Conservation (phyloP, 2,888 invertebrate species). For the Drosophila neonasuta region DNA sequence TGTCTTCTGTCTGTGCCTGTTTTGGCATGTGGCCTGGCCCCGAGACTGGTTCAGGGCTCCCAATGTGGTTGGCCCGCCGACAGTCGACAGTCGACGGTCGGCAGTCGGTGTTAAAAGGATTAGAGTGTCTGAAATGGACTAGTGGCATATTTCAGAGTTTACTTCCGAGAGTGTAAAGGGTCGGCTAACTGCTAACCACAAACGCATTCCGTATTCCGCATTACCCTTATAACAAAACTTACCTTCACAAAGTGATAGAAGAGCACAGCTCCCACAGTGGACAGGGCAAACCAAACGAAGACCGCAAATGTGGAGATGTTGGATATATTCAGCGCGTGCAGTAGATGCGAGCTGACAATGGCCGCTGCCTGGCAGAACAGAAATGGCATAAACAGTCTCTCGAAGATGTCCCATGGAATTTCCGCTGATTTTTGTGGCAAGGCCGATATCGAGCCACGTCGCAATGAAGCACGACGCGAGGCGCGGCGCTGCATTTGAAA, state of each 20-base stretch:
- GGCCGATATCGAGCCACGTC: slow-evolving; percentile 85
- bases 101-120: slow-evolving; percentile 63
- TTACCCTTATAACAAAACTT: slow-evolving; percentile 73
- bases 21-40: slow-evolving; percentile 30
- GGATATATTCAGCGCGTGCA: slow-evolving; percentile 89
- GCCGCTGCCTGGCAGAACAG: slow-evolving; percentile 91
- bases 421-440: slow-evolving; percentile 85
- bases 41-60: slow-evolving; percentile 2
- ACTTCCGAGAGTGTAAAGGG: slow-evolving; percentile 14
- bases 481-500: slow-evolving; percentile 77
- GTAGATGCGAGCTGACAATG: slow-evolving; percentile 87
- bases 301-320: slow-evolving; percentile 90
- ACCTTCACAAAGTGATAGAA: slow-evolving; percentile 94
- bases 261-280: slow-evolving; percentile 88
- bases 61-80: slow-evolving; percentile 38
- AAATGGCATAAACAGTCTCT: slow-evolving; percentile 89
- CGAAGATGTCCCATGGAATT: slow-evolving; percentile 87
- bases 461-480: slow-evolving; percentile 84
- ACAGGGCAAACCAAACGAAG: slow-evolving; percentile 89
- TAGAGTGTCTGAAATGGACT: slow-evolving; percentile 63
- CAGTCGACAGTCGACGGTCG: slow-evolving; percentile 20
- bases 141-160: slow-evolving; percentile 39
- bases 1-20: slow-evolving; percentile 13
- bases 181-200: slow-evolving; percentile 6
- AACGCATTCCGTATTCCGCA: background rate